Evolutionary conservation across 2,797 vertebrate genomes (phyloP), one percentile per base, ranked within the genome.

Genomic region (Scyliorhinus canicula): DNA sequence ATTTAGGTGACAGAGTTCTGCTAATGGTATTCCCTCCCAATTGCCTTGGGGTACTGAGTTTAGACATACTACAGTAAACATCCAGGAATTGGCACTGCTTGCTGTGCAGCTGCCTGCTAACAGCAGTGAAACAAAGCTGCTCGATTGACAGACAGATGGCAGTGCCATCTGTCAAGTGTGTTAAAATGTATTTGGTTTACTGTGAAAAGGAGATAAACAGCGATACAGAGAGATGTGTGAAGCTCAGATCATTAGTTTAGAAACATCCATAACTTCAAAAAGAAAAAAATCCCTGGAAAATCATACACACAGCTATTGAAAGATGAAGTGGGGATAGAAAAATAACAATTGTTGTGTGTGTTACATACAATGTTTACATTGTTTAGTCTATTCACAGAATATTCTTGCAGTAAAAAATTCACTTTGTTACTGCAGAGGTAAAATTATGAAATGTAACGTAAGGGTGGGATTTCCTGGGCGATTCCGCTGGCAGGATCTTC

Each of bases 141-240:
- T 79, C 57, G 21, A 55, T 55, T 44, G 31, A 60, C 65, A 95
- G 44, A 55, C 95, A 95, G 93, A 95, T 71, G 85, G 85, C 95
- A 74, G 28, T 90, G 85, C 84, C 95, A 95, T 95, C 95, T 95
- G 95, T 67, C n/a, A 71, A 91, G 35, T 52, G 12, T 31, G 47
- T 35, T 69, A 35, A 71, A 94, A 94, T 69, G 93, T 31, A 65
- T 71, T 74, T 6, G 40, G 44, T 94, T 69, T 69, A 71, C 47
- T 71, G 67, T n/a, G 65, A 94, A 94, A 47, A 71, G 47, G 47
- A 52, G 93, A 21, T 52, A 71, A 94, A 94, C 24, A 91, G 19
- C 65, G n/a, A 24, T 91, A n/a, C 88, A 65, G n/a, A 50, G 52
- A 65, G 21, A 57, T 40, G n/a, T 26, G n/a, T 9, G 55, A 24